Base-by-base conservation (phyloP, 1,140 invertebrate species). In the Cyphomyrmex costatus region DNA sequence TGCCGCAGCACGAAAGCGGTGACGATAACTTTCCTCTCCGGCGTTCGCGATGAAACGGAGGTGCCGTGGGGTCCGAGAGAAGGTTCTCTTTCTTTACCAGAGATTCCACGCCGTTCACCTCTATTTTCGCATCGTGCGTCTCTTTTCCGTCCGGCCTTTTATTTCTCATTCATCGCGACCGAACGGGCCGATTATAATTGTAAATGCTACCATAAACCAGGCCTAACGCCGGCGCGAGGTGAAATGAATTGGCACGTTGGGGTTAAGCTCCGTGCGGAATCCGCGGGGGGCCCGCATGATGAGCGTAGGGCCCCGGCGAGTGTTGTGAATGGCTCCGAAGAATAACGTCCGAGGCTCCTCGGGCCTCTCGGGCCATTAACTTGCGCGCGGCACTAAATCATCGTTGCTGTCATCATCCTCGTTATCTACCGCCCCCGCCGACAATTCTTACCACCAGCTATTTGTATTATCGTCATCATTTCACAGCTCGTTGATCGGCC, bases 331-430 rank as follows among this genome's bases (percentile, higher is more conserved):
- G 89, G 86, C 85, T 60, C 88, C 66, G 71, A 90, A 90, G 88
- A 94, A 94, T 94, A 94, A 90, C 92, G 87, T 84, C 53, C 82
- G 87, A 51, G 85, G 68, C 77, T 85, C 82, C 78, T 61, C 36
- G 70, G 84, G 85, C 78, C 76, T 53, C 87, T 53, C 19, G 53
- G 68, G 92, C 92, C 92, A 94, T 94, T 94, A 94, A 94, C 91
- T 91, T 91, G 88, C 91, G 88, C 90, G 88, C 71, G 60, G 86
- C 92, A 91, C 93, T 94, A 94, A 94, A 94, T 94, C 93, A 94
- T 94, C 92, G 92, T 94, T 93, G 92, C 94, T 94, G 93, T 94
- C 94, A 94, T 94, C 94, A 91, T 94, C 92, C 94, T 94, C 93
- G 93, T 94, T 94, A 94, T 93, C 91, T 91, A 92, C 90, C 89